phyloP scores from a whole-genome alignment of 2,797 vertebrate species.

The Macrochelys suwanniensis region DNA sequence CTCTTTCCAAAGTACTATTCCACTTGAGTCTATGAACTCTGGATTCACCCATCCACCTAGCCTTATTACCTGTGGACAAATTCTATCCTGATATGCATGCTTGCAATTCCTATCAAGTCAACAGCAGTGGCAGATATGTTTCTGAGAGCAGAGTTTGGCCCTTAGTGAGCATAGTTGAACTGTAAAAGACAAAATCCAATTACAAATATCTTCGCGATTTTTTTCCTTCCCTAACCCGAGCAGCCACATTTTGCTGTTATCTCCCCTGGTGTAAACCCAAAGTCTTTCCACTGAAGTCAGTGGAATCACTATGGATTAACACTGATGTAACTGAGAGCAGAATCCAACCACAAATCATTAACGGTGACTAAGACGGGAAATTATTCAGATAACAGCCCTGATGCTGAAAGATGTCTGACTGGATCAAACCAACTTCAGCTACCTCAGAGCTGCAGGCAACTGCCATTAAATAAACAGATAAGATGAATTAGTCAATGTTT shows the following conservation, averaged over 20 bases:
- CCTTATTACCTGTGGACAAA: not conserved
- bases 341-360: not conserved
- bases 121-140: not conserved
- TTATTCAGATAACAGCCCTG: conserved; percentile 59
- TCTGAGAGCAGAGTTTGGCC: not conserved
- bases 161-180: not conserved
- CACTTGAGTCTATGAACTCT: not conserved
- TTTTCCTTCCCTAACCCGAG: not conserved
- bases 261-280: not conserved
- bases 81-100: not conserved
- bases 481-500: conserved; percentile 63
- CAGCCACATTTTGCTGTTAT: fast-evolving
- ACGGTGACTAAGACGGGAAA: not conserved
- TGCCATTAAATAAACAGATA: conserved; percentile 71
- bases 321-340: not conserved
- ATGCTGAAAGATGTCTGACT: conserved; percentile 63
- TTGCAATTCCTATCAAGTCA: not conserved
- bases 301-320: not conserved
- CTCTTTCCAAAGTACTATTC: not conserved
- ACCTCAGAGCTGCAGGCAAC: conserved; percentile 60
- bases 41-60: not conserved
- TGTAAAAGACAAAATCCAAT: not conserved
- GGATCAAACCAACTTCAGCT: conserved; percentile 55
- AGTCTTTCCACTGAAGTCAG: not conserved
- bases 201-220: not conserved